Evolutionary conservation across 2,797 vertebrate genomes (phyloP), one percentile per base, ranked within the genome.

Genomic region (Myotis planiceps): DNA sequence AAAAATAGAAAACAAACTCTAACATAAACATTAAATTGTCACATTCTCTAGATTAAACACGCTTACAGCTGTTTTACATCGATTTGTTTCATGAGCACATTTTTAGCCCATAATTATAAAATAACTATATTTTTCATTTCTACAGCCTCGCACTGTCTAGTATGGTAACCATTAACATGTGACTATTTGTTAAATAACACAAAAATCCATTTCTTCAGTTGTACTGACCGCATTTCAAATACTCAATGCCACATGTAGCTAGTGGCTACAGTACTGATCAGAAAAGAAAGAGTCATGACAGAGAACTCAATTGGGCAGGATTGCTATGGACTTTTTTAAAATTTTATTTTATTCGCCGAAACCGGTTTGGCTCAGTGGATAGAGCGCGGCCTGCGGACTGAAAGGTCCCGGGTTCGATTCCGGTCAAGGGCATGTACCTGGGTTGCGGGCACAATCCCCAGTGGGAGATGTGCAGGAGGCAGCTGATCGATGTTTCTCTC

Each of bases 1-100:
- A 65, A 74, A 79, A 90, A 60, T 37, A 96, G 58, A 66, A 95
- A 80, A 88, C 51, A 83, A 88, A 76, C 21, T 60, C 27, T 86
- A 91, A 88, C 12, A 29, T 66, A 74, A 78, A 55, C 37, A 88
- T 32, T 80, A 78, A 85, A 82, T 5, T 68, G 21, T 84, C 53
- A 82, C 12, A 63, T 74, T 51, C 25, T n/a, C 45, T 82, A 51
- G 21, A 60, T 79, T 79, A 93, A 93, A 23, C 55, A 86, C 39
- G 34, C 25, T 92, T 53, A 32, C 16, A 79, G 29, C 18, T 96
- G 45, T 81, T 89, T 92, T 88, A 75, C 76, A 65, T 85, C 81
- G 47, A 58, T 85, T 51, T 87, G 66, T 83, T 81, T 95, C 53
- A 88, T 51, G 55, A 81, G 34, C 21, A 88, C 3, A 23, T 51